These are phyloP conservation scores for Bagarius yarrelli DNA, from an alignment of 2,113 vertebrate genomes.

Conservation along the genomic window DNA sequence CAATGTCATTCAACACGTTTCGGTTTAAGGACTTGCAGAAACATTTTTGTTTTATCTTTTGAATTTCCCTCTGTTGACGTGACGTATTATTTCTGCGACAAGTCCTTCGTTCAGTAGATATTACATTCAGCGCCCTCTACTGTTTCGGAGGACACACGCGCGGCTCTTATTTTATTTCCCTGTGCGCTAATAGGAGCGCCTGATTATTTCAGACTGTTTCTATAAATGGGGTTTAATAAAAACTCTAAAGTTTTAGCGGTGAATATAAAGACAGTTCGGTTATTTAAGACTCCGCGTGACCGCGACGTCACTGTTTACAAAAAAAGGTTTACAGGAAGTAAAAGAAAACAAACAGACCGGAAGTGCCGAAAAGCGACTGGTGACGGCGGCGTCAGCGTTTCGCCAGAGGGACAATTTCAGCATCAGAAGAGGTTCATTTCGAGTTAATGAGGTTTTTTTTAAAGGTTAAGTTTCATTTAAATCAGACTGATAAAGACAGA, in stretches of 20 bases:
- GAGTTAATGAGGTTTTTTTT: not conserved
- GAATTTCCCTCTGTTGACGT: conserved; percentile 45
- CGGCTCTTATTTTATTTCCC: not conserved
- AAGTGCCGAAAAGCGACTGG: conserved; percentile 2
- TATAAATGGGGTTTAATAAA: too few relatives aligned
- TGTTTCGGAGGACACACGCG: not conserved
- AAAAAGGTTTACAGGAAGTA: conserved; percentile 40
- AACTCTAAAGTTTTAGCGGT: too few relatives aligned
- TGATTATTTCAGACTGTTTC: not conserved
- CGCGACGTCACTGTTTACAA: conserved; percentile 36
- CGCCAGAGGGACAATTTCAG: not conserved
- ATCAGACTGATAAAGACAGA: not conserved
- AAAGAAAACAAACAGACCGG: conserved; percentile 32
- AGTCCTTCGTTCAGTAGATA: not conserved
- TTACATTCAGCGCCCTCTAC: not conserved
- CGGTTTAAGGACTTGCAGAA: not conserved
- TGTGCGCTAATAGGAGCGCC: not conserved
- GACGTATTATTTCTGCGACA: not conserved
- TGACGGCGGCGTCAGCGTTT: not conserved
- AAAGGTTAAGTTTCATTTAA: not conserved
- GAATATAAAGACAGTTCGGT: too few relatives aligned
- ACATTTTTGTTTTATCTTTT: not conserved
- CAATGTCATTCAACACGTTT: not conserved
- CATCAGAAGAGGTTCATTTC: not conserved
- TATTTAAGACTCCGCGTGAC: too few relatives aligned